A percentile compares a stretch with the other conserved stretches of the same genome.
These are phyloP conservation scores for Scolopax rusticola DNA, from an alignment of 2,797 vertebrate species.

Conservation along the genomic window DNA sequence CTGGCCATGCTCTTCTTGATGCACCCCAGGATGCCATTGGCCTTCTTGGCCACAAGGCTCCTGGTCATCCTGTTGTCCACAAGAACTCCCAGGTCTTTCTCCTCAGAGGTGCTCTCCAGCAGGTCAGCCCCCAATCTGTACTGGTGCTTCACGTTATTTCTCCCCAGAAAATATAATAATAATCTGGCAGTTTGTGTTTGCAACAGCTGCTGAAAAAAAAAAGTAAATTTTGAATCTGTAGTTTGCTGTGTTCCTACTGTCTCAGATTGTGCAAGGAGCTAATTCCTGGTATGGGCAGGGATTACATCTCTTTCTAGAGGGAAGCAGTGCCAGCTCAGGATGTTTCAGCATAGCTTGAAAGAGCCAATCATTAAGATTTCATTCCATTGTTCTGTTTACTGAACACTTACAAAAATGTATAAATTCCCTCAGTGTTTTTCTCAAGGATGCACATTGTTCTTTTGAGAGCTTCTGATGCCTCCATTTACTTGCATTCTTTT, in stretches of 20 bases:
- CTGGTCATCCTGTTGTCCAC: too few relatives aligned
- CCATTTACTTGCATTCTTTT: not conserved
- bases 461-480: not conserved
- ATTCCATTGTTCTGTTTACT: not conserved
- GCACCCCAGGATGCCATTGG: too few relatives aligned
- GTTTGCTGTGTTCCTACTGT: not conserved
- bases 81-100: too few relatives aligned
- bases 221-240: not conserved
- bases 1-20: too few relatives aligned
- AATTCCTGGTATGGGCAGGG: not conserved
- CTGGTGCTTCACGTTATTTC: too few relatives aligned
- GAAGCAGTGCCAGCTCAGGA: not conserved
- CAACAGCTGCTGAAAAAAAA: not conserved
- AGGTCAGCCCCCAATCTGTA: too few relatives aligned
- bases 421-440: not conserved
- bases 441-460: not conserved
- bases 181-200: not conserved
- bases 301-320: not conserved
- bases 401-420: not conserved
- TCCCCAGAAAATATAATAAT: too few relatives aligned
- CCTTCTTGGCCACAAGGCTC: too few relatives aligned
- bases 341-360: not conserved
- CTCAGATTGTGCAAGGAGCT: not conserved
- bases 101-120: too few relatives aligned
- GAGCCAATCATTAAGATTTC: not conserved